Evolutionary conservation across 1,140 invertebrate species (phyloP).

Genomic region (Schlechtendalia chinensis): DNA sequence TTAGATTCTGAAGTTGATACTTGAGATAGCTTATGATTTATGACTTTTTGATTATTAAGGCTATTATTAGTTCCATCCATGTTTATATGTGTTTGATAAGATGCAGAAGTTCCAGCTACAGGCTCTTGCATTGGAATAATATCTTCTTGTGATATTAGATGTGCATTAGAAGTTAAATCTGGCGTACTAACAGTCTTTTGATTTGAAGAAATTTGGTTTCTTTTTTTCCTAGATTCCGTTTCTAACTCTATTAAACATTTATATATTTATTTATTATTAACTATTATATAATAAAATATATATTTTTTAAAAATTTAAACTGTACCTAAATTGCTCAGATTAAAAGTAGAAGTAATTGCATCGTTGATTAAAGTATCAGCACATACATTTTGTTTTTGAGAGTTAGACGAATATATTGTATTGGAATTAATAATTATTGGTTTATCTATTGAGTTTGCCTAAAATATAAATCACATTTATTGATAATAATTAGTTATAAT

Average conservation of each 20-base stretch:
- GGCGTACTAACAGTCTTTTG: conserved; percentile 96
- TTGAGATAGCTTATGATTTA: conserved; percentile 58
- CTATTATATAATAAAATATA: no score
- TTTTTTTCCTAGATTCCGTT: conserved; percentile 53
- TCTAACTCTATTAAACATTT: conserved; percentile 19
- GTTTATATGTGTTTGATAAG: conserved; percentile 28
- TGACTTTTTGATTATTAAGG: conserved; percentile 37
- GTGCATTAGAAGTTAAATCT: conserved; percentile 70
- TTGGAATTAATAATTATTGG: conserved; percentile 40
- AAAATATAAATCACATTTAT: neutral
- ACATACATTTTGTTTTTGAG: conserved; percentile 4
- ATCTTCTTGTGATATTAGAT: conserved; percentile 56
- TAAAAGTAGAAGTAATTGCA: conserved; percentile 42
- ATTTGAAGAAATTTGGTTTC: conserved; percentile 59
- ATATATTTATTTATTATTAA: neutral
- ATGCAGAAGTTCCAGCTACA: conserved; percentile 8
- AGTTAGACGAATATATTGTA: neutral
- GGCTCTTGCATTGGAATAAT: conserved; percentile 22
- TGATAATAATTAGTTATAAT: neutral
- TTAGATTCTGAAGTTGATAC: conserved; percentile 79
- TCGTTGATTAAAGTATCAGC: conserved; percentile 38
- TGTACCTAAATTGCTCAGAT: conserved; percentile 10
- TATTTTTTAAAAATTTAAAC: neutral
- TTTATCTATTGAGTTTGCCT: conserved; percentile 21
- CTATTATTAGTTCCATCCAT: conserved; percentile 29